phyloP scores from a whole-genome alignment of 2,113 vertebrate species.

The Petromus typicus region DNA sequence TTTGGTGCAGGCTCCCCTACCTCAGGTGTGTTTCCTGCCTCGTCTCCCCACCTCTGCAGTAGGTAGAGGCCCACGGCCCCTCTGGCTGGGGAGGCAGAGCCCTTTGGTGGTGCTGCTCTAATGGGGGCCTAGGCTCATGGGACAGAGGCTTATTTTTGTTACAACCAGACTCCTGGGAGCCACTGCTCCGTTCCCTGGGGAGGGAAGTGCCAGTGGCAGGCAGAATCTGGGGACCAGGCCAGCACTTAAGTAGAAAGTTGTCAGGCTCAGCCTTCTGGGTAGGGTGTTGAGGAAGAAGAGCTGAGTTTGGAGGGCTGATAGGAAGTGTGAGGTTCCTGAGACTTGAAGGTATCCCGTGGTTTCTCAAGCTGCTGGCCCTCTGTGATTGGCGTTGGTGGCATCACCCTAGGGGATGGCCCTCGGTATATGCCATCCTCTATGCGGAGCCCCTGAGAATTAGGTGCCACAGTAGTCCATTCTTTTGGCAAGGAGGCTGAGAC shows the following conservation, averaged over 20 bases:
- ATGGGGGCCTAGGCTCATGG: background rate
- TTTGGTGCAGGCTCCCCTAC: fast-evolving
- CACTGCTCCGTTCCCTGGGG: background rate
- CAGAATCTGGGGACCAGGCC: background rate
- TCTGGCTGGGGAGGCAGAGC: background rate
- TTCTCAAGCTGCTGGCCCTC: background rate
- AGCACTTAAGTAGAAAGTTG: too few species aligned
- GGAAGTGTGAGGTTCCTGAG: background rate
- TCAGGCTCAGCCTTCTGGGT: background rate
- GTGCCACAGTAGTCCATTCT: background rate
- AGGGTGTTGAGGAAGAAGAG: background rate
- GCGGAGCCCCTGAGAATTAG: background rate
- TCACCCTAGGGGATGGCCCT: background rate
- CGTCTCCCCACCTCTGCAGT: background rate
- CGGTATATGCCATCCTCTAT: background rate
- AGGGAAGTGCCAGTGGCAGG: background rate
- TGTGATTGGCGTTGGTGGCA: background rate
- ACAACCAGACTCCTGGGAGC: slow-evolving; percentile 1
- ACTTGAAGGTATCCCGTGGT: background rate
- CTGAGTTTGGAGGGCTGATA: background rate
- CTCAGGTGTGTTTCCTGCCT: background rate
- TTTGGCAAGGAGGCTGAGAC: background rate
- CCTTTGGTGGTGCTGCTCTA: background rate
- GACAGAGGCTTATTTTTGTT: background rate
- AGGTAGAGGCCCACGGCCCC: background rate